Conservation (phyloP, 2,797 vertebrate species). For the Oryzias dopingdopingensis region DNA sequence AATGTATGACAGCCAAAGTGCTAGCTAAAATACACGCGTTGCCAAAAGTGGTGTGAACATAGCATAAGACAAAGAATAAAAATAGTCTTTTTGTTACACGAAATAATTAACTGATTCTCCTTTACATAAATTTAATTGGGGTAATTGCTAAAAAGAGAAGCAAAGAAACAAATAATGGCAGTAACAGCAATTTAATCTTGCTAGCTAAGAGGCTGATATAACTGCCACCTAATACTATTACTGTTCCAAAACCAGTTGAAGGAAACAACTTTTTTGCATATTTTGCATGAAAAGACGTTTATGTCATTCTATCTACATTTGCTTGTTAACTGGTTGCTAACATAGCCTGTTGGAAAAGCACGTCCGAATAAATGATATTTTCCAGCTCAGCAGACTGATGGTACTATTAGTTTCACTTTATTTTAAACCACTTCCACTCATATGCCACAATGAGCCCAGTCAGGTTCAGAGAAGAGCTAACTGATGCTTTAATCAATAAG, state of each 20-base stretch:
- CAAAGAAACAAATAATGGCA: no score
- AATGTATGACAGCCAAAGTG: no score
- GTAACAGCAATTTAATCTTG: no score
- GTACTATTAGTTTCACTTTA: background rate
- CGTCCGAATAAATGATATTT: no score
- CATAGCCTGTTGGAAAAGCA: background rate
- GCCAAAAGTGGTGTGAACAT: no score
- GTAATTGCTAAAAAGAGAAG: no score
- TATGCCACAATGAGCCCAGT: background rate
- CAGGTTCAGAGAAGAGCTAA: slow-evolving; percentile 17
- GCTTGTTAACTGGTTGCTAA: background rate
- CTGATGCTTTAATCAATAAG: slow-evolving; percentile 30
- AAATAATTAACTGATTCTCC: no score
- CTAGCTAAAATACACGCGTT: no score
- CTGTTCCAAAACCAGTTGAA: background rate
- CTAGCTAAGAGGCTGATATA: no score
- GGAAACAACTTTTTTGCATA: background rate
- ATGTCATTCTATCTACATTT: background rate
- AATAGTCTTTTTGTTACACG: no score
- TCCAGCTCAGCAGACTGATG: background rate
- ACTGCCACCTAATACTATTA: background rate
- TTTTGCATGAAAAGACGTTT: background rate
- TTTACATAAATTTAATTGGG: no score
- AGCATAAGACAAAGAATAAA: no score
- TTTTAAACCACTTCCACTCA: background rate